These are phyloP conservation scores for Zelostemma sp. DNA, from an alignment of 1,140 invertebrate genomes.

Conservation along the genomic window DNA sequence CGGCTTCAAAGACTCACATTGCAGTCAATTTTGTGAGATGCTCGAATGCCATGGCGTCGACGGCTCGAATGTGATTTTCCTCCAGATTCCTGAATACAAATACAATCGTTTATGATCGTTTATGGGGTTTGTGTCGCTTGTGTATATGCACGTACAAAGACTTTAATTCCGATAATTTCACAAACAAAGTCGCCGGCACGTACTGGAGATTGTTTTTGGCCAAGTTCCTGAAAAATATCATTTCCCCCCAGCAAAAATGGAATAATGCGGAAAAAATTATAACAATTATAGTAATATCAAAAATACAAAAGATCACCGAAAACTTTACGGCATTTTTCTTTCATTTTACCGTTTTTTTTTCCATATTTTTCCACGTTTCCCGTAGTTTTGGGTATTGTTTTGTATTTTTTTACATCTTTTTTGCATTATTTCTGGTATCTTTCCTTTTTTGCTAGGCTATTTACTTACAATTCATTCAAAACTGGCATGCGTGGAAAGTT, in stretches of 20 bases:
- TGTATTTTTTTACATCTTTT: no score
- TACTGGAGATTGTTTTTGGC: slow-evolving; percentile 64
- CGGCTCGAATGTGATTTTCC: slow-evolving; percentile 59
- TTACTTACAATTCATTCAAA: slow-evolving; percentile 72
- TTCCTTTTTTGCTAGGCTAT: no score
- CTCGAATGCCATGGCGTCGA: slow-evolving; percentile 66
- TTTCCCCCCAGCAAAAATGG: no score
- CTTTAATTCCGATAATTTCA: slow-evolving; percentile 61
- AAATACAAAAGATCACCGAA: no score
- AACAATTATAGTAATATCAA: not conserved
- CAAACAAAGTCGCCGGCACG: slow-evolving; percentile 66
- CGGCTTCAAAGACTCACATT: slow-evolving; percentile 67
- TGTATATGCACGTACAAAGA: slow-evolving; percentile 65
- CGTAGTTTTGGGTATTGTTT: no score
- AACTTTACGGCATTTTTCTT: no score
- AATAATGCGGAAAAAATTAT: no score
- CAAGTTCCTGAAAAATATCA: slow-evolving; percentile 10
- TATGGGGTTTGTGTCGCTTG: slow-evolving; percentile 22
- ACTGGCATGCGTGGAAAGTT: slow-evolving; percentile 67
- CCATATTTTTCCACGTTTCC: no score
- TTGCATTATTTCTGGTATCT: no score
- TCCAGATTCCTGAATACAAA: slow-evolving; percentile 54
- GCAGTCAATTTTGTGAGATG: slow-evolving; percentile 66
- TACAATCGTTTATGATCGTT: slow-evolving; percentile 14
- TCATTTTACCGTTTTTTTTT: no score